phyloP scores from a whole-genome alignment of 2,113 vertebrate species.

The Cyprinus carpio region DNA sequence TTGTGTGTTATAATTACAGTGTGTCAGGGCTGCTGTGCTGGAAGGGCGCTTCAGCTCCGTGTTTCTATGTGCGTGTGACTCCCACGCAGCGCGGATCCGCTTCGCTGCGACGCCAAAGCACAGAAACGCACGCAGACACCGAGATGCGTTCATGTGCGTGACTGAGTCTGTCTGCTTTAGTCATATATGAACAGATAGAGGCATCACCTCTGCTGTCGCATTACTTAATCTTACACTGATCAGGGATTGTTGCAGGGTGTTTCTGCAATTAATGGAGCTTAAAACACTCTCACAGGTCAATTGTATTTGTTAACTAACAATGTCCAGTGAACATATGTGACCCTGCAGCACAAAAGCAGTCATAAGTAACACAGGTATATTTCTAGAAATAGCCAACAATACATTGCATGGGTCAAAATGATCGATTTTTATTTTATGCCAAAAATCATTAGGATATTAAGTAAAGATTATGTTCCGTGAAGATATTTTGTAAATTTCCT shows the following conservation, averaged over 20 bases:
- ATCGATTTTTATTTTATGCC: no score
- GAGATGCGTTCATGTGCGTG: background rate
- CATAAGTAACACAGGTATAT: no score
- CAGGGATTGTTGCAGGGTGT: background rate
- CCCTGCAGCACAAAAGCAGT: no score
- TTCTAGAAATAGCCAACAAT: no score
- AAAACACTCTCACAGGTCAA: background rate
- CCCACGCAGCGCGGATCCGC: conserved; percentile 47
- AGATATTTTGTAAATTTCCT: no score
- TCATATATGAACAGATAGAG: background rate
- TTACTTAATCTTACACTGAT: no score
- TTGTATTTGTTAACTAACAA: background rate
- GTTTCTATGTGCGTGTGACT: conserved; percentile 45
- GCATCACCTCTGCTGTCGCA: background rate
- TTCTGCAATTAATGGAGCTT: background rate
- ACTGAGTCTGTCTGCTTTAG: background rate
- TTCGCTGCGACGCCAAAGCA: conserved; percentile 39
- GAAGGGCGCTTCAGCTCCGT: conserved; percentile 24
- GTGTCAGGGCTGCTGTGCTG: conserved; percentile 26
- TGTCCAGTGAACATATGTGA: background rate
- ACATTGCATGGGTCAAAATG: no score
- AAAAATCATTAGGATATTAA: no score
- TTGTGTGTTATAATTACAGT: background rate
- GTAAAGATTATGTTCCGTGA: no score
- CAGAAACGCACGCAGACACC: conserved; percentile 3